Evolutionary conservation across 2,113 vertebrate species (phyloP).

Genomic region (Sylvietta virens): DNA sequence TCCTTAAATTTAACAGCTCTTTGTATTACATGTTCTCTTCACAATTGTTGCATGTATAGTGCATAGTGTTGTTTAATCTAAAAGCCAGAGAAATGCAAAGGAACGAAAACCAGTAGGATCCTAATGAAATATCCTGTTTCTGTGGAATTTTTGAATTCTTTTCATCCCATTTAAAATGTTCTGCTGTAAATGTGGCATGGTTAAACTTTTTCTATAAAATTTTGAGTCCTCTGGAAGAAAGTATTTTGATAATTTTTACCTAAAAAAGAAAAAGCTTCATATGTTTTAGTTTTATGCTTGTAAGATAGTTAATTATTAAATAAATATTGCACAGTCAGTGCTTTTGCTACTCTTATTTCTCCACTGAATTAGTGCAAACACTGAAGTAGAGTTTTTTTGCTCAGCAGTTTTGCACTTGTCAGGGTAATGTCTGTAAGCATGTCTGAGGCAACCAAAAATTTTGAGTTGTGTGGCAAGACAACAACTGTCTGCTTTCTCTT

Average conservation of each 20-base stretch:
- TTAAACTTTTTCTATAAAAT: neutral
- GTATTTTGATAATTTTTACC: neutral
- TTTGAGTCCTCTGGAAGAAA: neutral
- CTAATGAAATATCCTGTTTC: neutral
- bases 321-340: neutral
- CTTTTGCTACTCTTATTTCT: neutral
- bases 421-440: neutral
- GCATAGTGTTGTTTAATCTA: neutral
- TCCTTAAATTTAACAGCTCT: neutral
- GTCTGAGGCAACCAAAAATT: neutral
- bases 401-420: neutral
- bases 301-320: neutral
- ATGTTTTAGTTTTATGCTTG: neutral
- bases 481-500: neutral
- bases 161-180: neutral
- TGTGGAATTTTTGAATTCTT: neutral
- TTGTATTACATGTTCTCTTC: neutral
- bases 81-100: neutral
- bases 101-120: neutral
- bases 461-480: neutral
- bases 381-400: neutral
- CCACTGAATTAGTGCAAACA: neutral
- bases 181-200: neutral
- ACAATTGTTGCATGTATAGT: fast-evolving
- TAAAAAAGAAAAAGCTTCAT: neutral